Base-by-base conservation (phyloP, 2,797 vertebrate species). In the Graptemys geographica region DNA sequence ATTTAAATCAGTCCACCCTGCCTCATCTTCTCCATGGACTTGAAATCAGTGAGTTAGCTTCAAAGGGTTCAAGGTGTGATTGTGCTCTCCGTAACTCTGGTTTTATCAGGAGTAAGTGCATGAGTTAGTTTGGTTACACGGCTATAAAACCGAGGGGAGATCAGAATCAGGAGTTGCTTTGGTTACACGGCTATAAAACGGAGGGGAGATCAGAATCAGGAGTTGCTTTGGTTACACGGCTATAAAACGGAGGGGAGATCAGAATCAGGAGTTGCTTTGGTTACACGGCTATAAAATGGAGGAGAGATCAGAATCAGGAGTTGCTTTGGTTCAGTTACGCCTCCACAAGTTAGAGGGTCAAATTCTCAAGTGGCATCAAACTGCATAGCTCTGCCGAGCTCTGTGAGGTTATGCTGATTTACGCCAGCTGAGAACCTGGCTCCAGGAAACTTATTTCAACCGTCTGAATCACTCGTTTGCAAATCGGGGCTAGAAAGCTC, bases 301-400 rank as follows among this genome's bases (percentile, higher is more conserved):
- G n/a, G 65, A n/a, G n/a, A 69, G 4, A 33, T 19, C 16, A 69
- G 18, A n/a, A 21, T n/a, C 3, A n/a, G 33, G 31, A 4, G 6
- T 3, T 0, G 1, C 0, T 16, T n/a, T 9, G 47, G 2, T 49
- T 9, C 1, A 31, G 0, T 0, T 3, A 2, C 5, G 9, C 3
- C 76, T 18, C 51, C 53, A 0, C 0, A 8, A 1, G 8, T 47
- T 0, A 1, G 21, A 0, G 19, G 13, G 37, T 72, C 78, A 3
- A 0, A 0, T 12, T 0, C 4, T 0, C 15, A 1, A 47, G 51
- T 41, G 2, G 3, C 3, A 4, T 41, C 79, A 8, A 37, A 9
- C 4, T 16, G 33, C 3, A 0, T 0, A 44, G 1, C 0, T 2
- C 11, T 2, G 0, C 3, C 28, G 79, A 31, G 56, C 90, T 47